These are phyloP conservation scores for Halocynthia aurantium DNA, from an alignment of 23 tunicate species.

Conservation along the genomic window DNA sequence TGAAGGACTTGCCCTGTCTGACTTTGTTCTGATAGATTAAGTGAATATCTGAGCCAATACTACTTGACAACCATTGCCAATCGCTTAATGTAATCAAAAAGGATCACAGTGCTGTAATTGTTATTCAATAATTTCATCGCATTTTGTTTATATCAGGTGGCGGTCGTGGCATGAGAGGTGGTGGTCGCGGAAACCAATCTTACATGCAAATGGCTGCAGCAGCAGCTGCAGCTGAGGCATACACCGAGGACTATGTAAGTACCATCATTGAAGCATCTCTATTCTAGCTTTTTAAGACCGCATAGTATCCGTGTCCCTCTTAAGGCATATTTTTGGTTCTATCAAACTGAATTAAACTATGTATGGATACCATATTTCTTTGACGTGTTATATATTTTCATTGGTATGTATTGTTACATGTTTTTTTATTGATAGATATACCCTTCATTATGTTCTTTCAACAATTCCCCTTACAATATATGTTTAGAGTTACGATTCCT, in stretches of 20 bases:
- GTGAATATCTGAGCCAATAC: not conserved
- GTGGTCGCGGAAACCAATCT: not conserved
- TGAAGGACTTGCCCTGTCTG: conserved; percentile 34
- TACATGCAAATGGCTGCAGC: not conserved
- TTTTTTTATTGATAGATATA: too few relatives aligned
- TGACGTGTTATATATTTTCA: too few relatives aligned
- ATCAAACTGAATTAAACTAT: too few relatives aligned
- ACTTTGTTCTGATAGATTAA: conserved; percentile 2
- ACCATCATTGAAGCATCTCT: not conserved
- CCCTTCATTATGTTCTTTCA: not conserved
- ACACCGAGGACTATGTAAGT: conserved; percentile 38
- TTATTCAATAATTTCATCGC: too few relatives aligned
- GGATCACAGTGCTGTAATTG: too few relatives aligned
- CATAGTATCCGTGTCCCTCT: too few relatives aligned
- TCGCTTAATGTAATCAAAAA: not conserved
- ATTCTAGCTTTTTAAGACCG: not conserved
- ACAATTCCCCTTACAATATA: not conserved
- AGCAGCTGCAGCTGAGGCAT: conserved; percentile 13
- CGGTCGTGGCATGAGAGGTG: conserved; percentile 23
- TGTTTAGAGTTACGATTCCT: conserved; percentile 18
- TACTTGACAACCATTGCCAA: not conserved
- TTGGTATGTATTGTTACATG: too few relatives aligned
- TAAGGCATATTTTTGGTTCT: too few relatives aligned
- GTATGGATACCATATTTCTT: too few relatives aligned
- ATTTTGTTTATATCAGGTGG: not conserved